Evolutionary conservation across 2,113 vertebrate genomes (phyloP).

Genomic region (Malurus elegans): DNA sequence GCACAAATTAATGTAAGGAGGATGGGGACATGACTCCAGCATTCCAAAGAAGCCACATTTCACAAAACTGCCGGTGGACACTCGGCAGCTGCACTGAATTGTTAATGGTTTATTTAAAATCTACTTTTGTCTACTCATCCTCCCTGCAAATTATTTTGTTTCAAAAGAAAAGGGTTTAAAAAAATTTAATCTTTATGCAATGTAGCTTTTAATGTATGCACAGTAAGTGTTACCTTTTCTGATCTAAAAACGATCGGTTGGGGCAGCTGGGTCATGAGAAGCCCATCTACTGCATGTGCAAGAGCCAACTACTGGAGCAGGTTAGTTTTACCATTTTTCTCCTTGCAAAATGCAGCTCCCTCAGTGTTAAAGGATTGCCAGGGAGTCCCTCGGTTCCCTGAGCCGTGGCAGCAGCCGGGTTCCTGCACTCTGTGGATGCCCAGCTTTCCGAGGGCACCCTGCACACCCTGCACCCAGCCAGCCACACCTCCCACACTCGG

Average conservation of each 20-base stretch:
- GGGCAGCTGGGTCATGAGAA: background rate
- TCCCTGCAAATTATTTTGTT: background rate
- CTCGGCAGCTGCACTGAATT: background rate
- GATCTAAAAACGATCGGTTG: accelerated
- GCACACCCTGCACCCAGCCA: no score
- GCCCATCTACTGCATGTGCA: background rate
- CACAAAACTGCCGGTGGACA: background rate
- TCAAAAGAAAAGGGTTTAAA: background rate
- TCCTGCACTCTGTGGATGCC: background rate
- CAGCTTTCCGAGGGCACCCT: background rate
- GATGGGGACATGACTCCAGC: background rate
- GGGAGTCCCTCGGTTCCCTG: accelerated
- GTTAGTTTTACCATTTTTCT: background rate
- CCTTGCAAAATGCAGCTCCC: background rate
- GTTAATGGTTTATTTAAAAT: background rate
- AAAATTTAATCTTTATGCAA: background rate
- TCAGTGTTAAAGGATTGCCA: background rate
- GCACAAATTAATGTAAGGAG: background rate
- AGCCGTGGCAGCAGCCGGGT: background rate
- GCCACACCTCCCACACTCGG: accelerated
- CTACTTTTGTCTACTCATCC: background rate
- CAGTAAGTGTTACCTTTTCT: background rate
- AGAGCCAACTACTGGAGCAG: background rate
- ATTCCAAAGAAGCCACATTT: background rate
- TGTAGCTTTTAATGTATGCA: background rate